phyloP scores from a whole-genome alignment of 1,140 invertebrate genomes.

The Pomacea maculata region DNA sequence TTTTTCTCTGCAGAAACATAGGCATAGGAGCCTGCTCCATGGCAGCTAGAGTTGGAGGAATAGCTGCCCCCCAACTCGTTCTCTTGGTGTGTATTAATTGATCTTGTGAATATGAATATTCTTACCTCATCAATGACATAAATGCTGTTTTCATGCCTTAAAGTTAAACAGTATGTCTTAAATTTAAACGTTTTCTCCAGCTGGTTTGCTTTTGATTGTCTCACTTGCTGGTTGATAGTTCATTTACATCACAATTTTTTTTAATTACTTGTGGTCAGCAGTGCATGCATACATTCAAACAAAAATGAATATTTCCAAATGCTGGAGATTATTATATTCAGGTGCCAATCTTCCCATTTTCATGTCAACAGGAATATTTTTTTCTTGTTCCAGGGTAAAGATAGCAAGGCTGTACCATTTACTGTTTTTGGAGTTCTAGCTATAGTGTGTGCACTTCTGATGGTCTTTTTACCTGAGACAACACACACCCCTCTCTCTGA shows the following conservation, averaged over 20 bases:
- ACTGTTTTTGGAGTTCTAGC: constrained; percentile 42
- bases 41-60: constrained; percentile 68
- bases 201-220: not conserved
- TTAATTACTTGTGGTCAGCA: not conserved
- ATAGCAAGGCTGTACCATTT: constrained; percentile 35
- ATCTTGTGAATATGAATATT: not conserved
- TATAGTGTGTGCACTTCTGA: constrained; percentile 36
- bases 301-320: not conserved
- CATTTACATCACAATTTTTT: not conserved
- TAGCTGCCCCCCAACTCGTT: constrained; percentile 64
- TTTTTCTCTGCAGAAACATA: constrained; percentile 57
- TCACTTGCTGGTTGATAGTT: not conserved
- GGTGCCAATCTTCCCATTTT: not conserved
- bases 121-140: not conserved
- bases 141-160: not conserved
- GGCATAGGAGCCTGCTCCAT: constrained; percentile 68
- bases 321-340: not conserved
- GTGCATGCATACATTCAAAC: not conserved
- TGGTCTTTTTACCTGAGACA: constrained; percentile 39
- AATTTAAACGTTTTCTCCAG: not conserved
- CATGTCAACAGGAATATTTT: not conserved
- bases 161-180: not conserved
- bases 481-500: constrained; percentile 36
- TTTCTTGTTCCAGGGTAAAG: constrained; percentile 31
- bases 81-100: constrained; percentile 41